phyloP scores from a whole-genome alignment of 2,113 vertebrate species.

The Emydura subglobosa region DNA sequence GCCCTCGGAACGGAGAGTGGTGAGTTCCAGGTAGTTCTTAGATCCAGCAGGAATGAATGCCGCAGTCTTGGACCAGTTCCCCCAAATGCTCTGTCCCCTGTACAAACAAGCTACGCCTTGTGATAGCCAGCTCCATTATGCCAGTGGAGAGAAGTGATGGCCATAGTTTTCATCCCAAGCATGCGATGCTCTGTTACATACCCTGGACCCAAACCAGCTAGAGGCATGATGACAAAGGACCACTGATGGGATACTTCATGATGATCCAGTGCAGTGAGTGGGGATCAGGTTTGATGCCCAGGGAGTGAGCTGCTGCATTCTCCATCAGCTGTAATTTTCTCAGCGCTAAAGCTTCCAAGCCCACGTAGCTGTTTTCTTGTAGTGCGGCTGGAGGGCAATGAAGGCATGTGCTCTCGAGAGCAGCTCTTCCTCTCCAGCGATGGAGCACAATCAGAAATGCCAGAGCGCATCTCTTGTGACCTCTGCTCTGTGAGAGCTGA shows the following conservation, averaged over 20 bases:
- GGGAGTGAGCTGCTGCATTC: not conserved
- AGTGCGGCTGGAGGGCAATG: not conserved
- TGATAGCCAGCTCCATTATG: rapidly evolving
- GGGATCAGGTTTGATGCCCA: not conserved
- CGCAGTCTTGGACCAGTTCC: not conserved
- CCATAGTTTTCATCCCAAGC: not conserved
- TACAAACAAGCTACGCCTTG: rapidly evolving
- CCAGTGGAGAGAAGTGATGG: not conserved
- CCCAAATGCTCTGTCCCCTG: not conserved
- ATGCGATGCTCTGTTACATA: not conserved
- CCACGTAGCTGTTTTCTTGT: not conserved
- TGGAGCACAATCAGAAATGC: not conserved
- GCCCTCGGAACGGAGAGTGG: not conserved
- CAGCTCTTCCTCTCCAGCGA: rapidly evolving
- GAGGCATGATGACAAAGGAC: not conserved
- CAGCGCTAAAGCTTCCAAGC: not conserved
- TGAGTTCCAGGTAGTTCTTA: not conserved
- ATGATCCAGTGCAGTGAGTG: not conserved
- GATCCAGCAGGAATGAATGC: not conserved
- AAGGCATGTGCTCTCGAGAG: not conserved
- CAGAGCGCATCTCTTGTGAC: not conserved
- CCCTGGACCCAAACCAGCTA: not conserved
- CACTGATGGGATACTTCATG: not conserved
- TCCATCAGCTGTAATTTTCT: not conserved
- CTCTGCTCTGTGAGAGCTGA: not conserved